Evolutionary conservation across 2,113 vertebrate genomes (phyloP).

Genomic region (Ictidomys tridecemlineatus): DNA sequence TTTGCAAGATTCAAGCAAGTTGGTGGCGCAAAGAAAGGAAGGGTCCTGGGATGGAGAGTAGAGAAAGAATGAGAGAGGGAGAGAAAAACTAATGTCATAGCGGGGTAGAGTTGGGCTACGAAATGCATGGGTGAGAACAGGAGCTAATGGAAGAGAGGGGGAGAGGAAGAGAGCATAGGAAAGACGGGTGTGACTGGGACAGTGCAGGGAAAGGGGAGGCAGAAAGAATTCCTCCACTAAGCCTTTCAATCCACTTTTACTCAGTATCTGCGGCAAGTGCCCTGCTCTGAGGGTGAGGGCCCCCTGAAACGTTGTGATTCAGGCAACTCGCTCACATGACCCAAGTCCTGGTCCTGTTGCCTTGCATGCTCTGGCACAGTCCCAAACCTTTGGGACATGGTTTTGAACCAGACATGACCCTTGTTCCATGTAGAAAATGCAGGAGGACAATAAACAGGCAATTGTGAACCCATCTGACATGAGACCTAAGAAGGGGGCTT

Average conservation of each 20-base stretch:
- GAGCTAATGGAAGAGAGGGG: background rate
- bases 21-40: background rate
- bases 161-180: background rate
- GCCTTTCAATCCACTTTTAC: background rate
- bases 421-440: background rate
- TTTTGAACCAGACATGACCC: fast-evolving
- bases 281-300: fast-evolving
- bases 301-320: no score
- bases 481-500: fast-evolving
- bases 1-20: conserved; percentile 37
- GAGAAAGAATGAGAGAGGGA: background rate
- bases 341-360: no score
- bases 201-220: fast-evolving
- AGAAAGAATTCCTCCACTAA: background rate
- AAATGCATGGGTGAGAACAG: background rate
- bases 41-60: background rate
- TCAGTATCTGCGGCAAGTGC: fast-evolving
- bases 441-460: background rate
- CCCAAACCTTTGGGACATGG: background rate
- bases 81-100: background rate
- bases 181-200: background rate
- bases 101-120: background rate
- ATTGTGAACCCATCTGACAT: background rate
- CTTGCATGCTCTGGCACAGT: fast-evolving
- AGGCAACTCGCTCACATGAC: background rate